These are phyloP conservation scores for Athene cunicularia DNA, from an alignment of 2,113 vertebrate genomes.

Conservation along the genomic window DNA sequence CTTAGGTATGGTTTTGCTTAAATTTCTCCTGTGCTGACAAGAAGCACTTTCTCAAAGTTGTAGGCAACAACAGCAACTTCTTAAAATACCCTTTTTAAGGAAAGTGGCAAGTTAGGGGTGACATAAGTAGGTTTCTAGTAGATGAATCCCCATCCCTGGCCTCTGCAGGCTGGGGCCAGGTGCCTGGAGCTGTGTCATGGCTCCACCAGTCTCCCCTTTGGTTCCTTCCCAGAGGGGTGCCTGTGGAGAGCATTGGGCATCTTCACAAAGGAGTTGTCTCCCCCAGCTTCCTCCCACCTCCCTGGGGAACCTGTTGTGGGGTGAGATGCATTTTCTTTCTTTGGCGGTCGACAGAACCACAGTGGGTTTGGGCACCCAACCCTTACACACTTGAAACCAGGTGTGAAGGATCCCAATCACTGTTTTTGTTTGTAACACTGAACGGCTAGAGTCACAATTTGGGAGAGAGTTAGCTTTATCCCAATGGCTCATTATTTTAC, in stretches of 20 bases:
- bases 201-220: not conserved
- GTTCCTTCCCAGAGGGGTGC: not conserved
- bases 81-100: not conserved
- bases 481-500: not conserved
- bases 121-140: not conserved
- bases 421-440: fast-evolving
- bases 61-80: not conserved
- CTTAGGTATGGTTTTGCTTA: not conserved
- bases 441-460: fast-evolving
- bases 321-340: not conserved
- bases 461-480: not conserved
- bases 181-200: not conserved
- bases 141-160: too few species aligned
- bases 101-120: not conserved
- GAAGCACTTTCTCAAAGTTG: not conserved
- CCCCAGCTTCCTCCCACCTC: not conserved
- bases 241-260: fast-evolving
- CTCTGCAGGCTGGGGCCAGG: not conserved
- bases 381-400: not conserved
- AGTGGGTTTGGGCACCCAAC: not conserved
- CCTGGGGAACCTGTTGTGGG: not conserved
- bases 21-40: not conserved
- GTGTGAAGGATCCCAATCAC: fast-evolving
- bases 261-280: not conserved
- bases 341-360: fast-evolving